Percentiles rank a stretch among this genome's conserved stretches.
phyloP scores from a whole-genome alignment of 2,113 vertebrate genomes.

The Sprattus sprattus region DNA sequence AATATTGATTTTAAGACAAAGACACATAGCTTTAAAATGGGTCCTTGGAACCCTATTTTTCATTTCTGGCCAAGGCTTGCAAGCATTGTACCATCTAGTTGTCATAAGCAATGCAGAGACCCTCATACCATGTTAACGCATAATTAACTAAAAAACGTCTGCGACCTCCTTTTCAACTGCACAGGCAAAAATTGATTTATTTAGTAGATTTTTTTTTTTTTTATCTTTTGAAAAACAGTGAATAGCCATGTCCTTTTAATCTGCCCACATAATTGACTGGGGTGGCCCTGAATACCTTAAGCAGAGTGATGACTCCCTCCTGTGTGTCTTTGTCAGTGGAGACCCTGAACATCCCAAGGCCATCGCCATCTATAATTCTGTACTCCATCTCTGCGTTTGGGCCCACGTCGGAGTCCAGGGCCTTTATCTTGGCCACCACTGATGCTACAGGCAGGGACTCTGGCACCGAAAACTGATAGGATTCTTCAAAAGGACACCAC shows the following conservation, averaged over 20 bases:
- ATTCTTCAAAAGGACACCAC: slow-evolving; percentile 65
- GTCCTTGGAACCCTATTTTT: slow-evolving; percentile 37
- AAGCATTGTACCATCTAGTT: neutral
- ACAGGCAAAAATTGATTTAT: too few species aligned
- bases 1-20: slow-evolving; percentile 48
- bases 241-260: neutral
- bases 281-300: slow-evolving; percentile 72
- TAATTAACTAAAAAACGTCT: neutral
- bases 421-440: slow-evolving; percentile 83
- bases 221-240: too few species aligned
- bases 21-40: slow-evolving; percentile 36
- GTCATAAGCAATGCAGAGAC: slow-evolving; percentile 23
- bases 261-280: neutral
- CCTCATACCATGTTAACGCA: neutral
- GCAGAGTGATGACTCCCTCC: slow-evolving; percentile 83
- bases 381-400: slow-evolving; percentile 87
- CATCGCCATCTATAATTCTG: slow-evolving; percentile 84
- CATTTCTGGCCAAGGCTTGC: slow-evolving; percentile 23
- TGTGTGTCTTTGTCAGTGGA: slow-evolving; percentile 82
- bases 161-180: too few species aligned
- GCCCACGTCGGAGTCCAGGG: slow-evolving; percentile 81
- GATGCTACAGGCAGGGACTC: slow-evolving; percentile 81
- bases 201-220: too few species aligned
- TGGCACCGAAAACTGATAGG: slow-evolving; percentile 83
- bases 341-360: slow-evolving; percentile 80